Evolutionary conservation across 1,140 invertebrate genomes (phyloP).

Genomic region (Pogonomyrmex barbatus): DNA sequence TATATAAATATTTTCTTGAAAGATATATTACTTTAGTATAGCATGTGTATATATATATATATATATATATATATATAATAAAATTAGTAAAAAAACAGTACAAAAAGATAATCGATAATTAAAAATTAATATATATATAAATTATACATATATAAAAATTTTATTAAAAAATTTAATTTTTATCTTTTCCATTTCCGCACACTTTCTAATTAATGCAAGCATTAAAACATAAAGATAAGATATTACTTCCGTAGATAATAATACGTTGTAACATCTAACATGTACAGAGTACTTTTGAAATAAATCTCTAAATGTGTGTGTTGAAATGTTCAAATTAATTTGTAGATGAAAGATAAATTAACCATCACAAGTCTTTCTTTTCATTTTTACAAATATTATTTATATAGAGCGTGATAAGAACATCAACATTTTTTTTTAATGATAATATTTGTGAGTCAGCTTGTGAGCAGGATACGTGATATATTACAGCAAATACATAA

Average conservation of each 20-base stretch:
- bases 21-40: not conserved
- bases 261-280: not conserved
- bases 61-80: too few species aligned
- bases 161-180: not conserved
- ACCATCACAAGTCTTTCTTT: not conserved
- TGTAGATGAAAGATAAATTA: not conserved
- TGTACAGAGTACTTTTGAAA: not conserved
- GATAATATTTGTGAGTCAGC: not conserved
- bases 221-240: conserved; percentile 67
- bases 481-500: not conserved
- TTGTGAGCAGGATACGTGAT: not conserved
- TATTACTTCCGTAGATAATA: conserved; percentile 61
- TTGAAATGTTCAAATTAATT: not conserved
- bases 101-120: conserved; percentile 15
- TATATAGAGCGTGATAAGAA: not conserved
- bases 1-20: not conserved
- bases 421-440: not conserved
- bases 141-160: not conserved
- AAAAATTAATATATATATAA: conserved; percentile 25
- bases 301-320: not conserved
- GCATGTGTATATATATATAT: too few species aligned
- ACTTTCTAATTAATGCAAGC: conserved; percentile 42
- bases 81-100: not conserved
- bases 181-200: conserved; percentile 7
- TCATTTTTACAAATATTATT: not conserved